Evolutionary conservation across 2,797 vertebrate genomes (phyloP).

Genomic region (Apogon talboti): DNA sequence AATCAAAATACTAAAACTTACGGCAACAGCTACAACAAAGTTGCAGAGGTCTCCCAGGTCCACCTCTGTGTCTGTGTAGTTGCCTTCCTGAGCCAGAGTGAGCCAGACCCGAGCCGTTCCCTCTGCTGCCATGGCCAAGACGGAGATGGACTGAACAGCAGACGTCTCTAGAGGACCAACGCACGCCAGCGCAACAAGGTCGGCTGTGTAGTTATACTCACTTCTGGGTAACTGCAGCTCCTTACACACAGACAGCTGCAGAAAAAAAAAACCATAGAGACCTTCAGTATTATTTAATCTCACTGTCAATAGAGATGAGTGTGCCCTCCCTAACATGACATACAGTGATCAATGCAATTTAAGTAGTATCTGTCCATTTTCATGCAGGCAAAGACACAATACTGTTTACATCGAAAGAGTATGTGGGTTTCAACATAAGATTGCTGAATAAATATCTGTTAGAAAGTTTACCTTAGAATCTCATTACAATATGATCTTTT

Average conservation of each 20-base stretch:
- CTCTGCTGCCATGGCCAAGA: constrained; percentile 89
- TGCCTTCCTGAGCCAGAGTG: constrained; percentile 88
- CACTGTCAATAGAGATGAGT: neutral
- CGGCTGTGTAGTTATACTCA: constrained; percentile 85
- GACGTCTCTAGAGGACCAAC: constrained; percentile 79
- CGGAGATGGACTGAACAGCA: constrained; percentile 88
- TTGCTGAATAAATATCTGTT: too few species aligned
- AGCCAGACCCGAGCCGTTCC: constrained; percentile 92
- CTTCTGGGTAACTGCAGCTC: constrained; percentile 92
- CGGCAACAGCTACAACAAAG: constrained; percentile 90
- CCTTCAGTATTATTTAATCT: neutral
- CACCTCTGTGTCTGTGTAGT: constrained; percentile 83
- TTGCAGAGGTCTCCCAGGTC: constrained; percentile 89
- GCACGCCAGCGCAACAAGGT: constrained; percentile 88
- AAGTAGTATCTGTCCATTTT: too few species aligned
- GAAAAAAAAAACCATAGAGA: constrained; percentile 9
- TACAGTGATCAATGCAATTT: too few species aligned
- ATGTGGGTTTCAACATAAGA: too few species aligned
- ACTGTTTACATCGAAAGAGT: too few species aligned
- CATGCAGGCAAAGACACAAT: too few species aligned
- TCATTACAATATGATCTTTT: too few species aligned
- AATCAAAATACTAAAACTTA: constrained; percentile 53
- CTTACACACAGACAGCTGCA: constrained; percentile 92
- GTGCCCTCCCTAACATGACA: neutral
- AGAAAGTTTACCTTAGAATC: too few species aligned